phyloP scores from a whole-genome alignment of 2,888 invertebrate genomes.

The Heliconius ethilla region DNA sequence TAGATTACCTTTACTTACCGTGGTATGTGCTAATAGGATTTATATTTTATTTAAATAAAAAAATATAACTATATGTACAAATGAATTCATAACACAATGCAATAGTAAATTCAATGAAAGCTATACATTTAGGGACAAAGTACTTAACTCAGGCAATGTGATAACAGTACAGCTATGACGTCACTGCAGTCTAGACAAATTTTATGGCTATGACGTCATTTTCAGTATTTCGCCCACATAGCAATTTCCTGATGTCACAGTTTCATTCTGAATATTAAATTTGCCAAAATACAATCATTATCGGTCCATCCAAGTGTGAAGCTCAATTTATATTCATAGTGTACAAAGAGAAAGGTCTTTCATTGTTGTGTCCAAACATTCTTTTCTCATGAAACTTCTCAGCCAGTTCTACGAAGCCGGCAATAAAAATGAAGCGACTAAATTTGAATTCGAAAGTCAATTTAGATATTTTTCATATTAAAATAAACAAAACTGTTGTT shows the following conservation, averaged over 20 bases:
- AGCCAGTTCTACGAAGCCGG: slow-evolving; percentile 11
- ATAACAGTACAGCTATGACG: slow-evolving; percentile 45
- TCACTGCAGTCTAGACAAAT: slow-evolving; percentile 65
- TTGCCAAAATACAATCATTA: slow-evolving; percentile 27
- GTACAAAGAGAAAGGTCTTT: slow-evolving; percentile 23
- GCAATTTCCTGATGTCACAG: slow-evolving; percentile 31
- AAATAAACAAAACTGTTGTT: slow-evolving; percentile 13
- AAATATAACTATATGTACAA: background rate
- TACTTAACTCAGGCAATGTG: background rate
- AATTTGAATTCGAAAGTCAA: slow-evolving; percentile 28
- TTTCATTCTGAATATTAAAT: slow-evolving; percentile 5
- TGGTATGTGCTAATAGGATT: too few species aligned
- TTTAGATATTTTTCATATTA: slow-evolving; percentile 14
- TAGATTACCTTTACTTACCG: too few species aligned
- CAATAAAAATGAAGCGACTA: slow-evolving; percentile 23
- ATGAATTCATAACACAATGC: background rate
- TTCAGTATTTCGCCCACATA: slow-evolving; percentile 36
- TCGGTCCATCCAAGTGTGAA: slow-evolving; percentile 32
- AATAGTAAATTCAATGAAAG: background rate
- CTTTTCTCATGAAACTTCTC: slow-evolving; percentile 24
- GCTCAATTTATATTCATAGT: slow-evolving; percentile 33
- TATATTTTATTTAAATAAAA: background rate
- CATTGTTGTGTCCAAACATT: slow-evolving; percentile 15
- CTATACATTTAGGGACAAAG: slow-evolving; percentile 1
- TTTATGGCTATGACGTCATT: slow-evolving; percentile 61